Base-by-base conservation (phyloP, 1,140 invertebrate species). In the Drosophila kurseongensis region DNA sequence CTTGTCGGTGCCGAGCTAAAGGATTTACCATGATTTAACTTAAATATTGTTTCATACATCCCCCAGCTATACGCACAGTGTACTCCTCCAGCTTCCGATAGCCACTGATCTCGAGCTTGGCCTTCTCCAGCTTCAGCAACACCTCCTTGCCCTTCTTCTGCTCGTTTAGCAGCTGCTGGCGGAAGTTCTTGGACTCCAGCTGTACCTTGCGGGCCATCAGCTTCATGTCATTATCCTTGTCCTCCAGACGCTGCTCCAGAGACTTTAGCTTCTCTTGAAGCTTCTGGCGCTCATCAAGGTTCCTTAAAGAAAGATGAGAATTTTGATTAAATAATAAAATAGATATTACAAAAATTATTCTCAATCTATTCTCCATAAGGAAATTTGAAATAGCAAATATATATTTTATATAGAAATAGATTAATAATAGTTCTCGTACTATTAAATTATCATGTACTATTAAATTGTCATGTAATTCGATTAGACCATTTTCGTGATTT, bases 271-370 rank as follows among this genome's bases (percentile, higher is more conserved):
- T 94, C 10, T 94, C 92, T 74, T 95, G 94, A 5, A 97, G 92
- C 81, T 95, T 95, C 75, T 96, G 96, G 32, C 96, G 93, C 69
- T 96, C 96, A 23, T 94, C 93, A 5, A 97, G 93, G 81, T 96
- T 95, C 73, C 95, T 94, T 40, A 54, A 54, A 38, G 14, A 62
- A 29, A 29, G 7, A 2, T 1, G 12, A 8, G 5, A 7, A 32
- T 32, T 32, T 7, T 7, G 1, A 8, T 32, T 32, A 32, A 1
- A 1, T 32, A 32, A 32, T 32, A 32, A 32, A 32, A 32, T 7
- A 32, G 1, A 32, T 7, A 32, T 7, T 8, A 1, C 1, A 1
- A 7, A 32, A 32, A 7, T 32, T 7, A 32, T 8, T 8, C 8
- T 6, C 7, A 32, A 32, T 32, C 8, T 7, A 8, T 7, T 32